phyloP scores from a whole-genome alignment of 2,888 invertebrate genomes.

The Pantelozetes paolii region DNA sequence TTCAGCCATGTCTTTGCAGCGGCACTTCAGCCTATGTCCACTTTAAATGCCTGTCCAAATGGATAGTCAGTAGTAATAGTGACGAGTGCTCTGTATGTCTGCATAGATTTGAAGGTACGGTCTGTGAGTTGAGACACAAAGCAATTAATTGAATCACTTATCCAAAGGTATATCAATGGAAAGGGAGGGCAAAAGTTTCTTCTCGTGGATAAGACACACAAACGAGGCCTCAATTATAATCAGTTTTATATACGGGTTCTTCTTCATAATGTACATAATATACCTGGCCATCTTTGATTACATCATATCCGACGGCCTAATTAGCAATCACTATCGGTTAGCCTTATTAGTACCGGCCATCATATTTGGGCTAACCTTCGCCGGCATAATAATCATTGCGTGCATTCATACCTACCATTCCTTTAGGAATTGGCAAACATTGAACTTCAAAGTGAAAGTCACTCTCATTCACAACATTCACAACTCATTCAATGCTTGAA shows the following conservation, averaged over 20 bases:
- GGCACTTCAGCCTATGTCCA: constrained; percentile 15
- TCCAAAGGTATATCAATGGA: neutral
- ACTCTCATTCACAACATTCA: neutral
- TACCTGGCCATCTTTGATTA: constrained; percentile 9
- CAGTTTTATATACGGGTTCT: neutral
- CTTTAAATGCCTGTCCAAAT: constrained; percentile 12
- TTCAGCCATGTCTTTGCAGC: constrained; percentile 11
- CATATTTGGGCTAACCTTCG: neutral
- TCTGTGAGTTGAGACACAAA: too few relatives aligned
- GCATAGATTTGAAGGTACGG: neutral
- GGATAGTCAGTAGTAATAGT: neutral
- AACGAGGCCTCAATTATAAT: constrained; percentile 15
- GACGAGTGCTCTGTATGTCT: neutral
- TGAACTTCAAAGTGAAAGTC: neutral
- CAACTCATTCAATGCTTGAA: too few relatives aligned
- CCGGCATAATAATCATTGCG: neutral
- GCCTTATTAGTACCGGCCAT: neutral
- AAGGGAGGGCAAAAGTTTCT: neutral
- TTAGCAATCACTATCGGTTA: neutral
- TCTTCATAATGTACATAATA: constrained; percentile 10
- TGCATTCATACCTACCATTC: neutral
- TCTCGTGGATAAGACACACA: constrained; percentile 4
- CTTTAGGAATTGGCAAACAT: neutral
- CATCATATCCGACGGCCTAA: neutral
- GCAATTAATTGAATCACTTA: neutral